These are phyloP conservation scores for Anarrhichthys ocellatus DNA, from an alignment of 2,113 vertebrate genomes.

Conservation along the genomic window DNA sequence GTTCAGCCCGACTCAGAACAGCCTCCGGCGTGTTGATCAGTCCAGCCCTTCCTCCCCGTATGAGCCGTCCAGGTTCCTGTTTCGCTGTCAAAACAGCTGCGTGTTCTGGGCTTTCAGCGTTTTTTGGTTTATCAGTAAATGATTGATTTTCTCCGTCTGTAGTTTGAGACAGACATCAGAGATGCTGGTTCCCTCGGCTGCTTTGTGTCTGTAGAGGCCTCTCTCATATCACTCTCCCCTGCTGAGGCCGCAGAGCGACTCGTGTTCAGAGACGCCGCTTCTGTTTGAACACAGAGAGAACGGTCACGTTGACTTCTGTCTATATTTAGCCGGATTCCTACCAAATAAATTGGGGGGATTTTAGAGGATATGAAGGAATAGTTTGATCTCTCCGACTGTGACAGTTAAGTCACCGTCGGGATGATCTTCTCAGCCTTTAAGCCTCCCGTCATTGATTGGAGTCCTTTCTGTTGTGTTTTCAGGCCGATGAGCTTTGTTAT, in stretches of 20 bases:
- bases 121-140: constrained; percentile 15
- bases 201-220: constrained; percentile 10
- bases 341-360: not conserved
- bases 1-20: not conserved
- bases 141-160: constrained; percentile 1
- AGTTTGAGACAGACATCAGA: constrained; percentile 15
- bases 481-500: not conserved
- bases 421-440: not conserved
- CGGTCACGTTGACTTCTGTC: not conserved
- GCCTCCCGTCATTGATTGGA: not conserved
- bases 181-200: not conserved
- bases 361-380: constrained; percentile 9
- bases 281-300: constrained; percentile 8
- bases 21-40: not conserved
- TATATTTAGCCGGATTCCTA: constrained; percentile 8
- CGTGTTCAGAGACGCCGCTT: constrained; percentile 1
- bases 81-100: not conserved
- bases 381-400: constrained; percentile 10
- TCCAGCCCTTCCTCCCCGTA: not conserved
- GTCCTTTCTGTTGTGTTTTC: not conserved
- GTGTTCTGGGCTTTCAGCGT: not conserved
- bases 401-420: not conserved
- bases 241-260: not conserved
- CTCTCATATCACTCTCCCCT: not conserved
- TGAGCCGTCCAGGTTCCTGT: not conserved